Evolutionary conservation across 2,888 invertebrate species (phyloP).

Genomic region (Tridacna crocea): DNA sequence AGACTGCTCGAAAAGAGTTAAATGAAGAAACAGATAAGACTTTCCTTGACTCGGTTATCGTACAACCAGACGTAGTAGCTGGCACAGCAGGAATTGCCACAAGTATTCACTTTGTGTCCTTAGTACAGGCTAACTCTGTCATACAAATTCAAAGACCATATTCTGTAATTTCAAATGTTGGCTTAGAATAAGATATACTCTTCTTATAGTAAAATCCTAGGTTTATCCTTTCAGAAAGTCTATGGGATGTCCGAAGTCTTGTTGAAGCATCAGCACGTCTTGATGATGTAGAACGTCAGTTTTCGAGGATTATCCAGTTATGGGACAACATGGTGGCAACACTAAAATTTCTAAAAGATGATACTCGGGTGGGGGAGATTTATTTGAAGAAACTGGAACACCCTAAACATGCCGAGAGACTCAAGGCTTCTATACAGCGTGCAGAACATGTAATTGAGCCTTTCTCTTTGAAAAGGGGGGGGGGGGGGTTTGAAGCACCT

Average conservation of each 20-base stretch:
- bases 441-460: conserved; percentile 22
- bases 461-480: neutral
- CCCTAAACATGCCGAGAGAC: conserved; percentile 29
- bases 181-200: too few species aligned
- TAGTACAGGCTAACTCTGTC: too few species aligned
- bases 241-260: conserved; percentile 34
- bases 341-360: conserved; percentile 33
- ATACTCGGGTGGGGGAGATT: conserved; percentile 26
- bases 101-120: neutral
- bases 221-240: conserved; percentile 10
- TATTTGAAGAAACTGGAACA: conserved; percentile 43
- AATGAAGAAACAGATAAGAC: conserved; percentile 21
- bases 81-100: neutral
- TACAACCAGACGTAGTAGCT: conserved; percentile 9
- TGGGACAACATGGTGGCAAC: conserved; percentile 45
- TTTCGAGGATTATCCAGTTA: conserved; percentile 31
- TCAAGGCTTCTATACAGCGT: conserved; percentile 34
- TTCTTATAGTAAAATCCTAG: too few species aligned
- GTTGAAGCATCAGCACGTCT: conserved; percentile 32
- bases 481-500: neutral
- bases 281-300: conserved; percentile 37
- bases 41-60: conserved; percentile 10
- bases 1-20: conserved; percentile 7
- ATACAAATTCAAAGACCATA: too few species aligned
- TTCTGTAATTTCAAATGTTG: too few species aligned